Base-by-base conservation (phyloP, 1,140 invertebrate genomes). In the Heliconius himera region DNA sequence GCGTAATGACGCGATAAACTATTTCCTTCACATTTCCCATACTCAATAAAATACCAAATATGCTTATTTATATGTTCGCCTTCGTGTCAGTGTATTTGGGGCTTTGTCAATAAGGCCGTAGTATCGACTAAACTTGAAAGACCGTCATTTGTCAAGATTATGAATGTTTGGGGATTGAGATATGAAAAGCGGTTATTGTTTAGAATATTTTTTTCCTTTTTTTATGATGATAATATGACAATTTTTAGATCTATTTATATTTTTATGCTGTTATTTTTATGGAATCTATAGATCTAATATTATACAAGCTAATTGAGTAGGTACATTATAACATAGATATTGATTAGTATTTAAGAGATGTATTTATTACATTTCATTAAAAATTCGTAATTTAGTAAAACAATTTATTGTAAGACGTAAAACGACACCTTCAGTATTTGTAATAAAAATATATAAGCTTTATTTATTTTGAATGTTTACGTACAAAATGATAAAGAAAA, bases 71-170 rank as follows among this genome's bases (percentile, higher is more conserved):
- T 92, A 85, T 90, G 84, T 87, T 88, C 13, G 41, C 41, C 33
- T 36, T 46, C 85, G 89, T 85, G 88, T 90, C 90, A 90, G 88
- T 93, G 91, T 93, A 93, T 93, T 93, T 85, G 87, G 87, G 91
- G 90, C 88, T 92, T 91, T 92, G 92, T 93, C 91, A 90, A 91
- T 92, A 89, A 85, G 88, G 84, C 86, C 87, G 87, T 90, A 87
- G 87, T 91, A 90, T 88, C 87, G 90, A 90, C 87, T 90, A 92
- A 85, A 90, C 89, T 91, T 85, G 82, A 90, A 90, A 90, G 90
- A 94, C 91, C 90, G 88, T 91, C 90, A 93, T 94, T 94, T 93
- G 91, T 93, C 93, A 94, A 94, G 91, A 93, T 94, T 93, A 93
- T 87, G 86, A 88, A 89, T 90, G 88, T 91, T 90, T 87, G 88